Evolutionary conservation across 2,797 vertebrate species (phyloP).

Genomic region (Protonibea diacanthus): DNA sequence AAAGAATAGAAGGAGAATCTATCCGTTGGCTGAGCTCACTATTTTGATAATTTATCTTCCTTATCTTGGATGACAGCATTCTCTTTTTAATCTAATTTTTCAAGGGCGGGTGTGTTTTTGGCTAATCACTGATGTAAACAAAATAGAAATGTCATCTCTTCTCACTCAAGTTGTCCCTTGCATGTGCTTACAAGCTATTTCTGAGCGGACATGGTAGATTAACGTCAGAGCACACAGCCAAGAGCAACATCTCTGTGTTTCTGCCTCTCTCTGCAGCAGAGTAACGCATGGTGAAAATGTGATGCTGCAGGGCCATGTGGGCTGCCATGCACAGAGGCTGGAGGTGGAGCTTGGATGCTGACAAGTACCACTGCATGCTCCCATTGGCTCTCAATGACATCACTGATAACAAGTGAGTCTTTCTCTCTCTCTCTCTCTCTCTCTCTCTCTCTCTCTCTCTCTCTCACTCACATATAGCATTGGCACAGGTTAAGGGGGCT

Average conservation of each 20-base stretch:
- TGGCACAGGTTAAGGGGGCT: constrained; percentile 28
- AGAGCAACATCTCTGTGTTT: constrained; percentile 41
- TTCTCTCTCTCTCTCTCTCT: constrained; percentile 19
- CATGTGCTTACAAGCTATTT: constrained; percentile 38
- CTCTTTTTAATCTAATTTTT: constrained; percentile 19
- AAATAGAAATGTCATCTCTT: constrained; percentile 10
- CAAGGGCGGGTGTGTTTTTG: background rate
- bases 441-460: constrained; percentile 18
- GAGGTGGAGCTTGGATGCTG: constrained; percentile 70
- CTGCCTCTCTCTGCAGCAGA: constrained; percentile 64
- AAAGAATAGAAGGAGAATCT: background rate
- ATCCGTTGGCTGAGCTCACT: background rate
- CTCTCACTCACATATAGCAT: constrained; percentile 24
- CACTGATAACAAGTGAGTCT: constrained; percentile 73
- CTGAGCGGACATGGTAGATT: constrained; percentile 46
- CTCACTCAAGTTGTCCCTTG: constrained; percentile 14
- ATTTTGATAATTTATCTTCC: background rate
- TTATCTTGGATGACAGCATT: constrained; percentile 5
- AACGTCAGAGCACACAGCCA: constrained; percentile 45
- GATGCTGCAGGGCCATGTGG: constrained; percentile 79
- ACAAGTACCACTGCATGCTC: constrained; percentile 52
- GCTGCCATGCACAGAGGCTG: constrained; percentile 65
- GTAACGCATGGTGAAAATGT: constrained; percentile 72
- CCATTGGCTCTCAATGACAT: constrained; percentile 89
- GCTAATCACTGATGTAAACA: constrained; percentile 6